phyloP scores from a whole-genome alignment of 2,797 vertebrate species.

The Adrianichthys oophorus region DNA sequence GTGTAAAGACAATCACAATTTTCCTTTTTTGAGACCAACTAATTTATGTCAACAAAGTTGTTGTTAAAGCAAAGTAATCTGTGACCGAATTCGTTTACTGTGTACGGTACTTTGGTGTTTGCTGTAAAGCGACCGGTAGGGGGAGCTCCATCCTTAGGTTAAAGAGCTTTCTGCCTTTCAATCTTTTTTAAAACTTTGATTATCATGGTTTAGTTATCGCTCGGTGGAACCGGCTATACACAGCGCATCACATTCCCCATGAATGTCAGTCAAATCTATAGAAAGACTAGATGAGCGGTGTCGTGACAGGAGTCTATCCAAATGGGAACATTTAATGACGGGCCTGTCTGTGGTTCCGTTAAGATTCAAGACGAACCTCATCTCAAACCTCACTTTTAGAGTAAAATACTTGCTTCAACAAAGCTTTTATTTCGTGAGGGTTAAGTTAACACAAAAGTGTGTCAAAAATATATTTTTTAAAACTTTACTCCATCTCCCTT shows the following conservation, averaged over 20 bases:
- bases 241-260: neutral
- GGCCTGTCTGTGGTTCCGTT: neutral
- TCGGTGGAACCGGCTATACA: neutral
- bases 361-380: conserved; percentile 11
- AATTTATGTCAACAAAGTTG: too few species aligned
- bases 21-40: too few species aligned
- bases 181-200: neutral
- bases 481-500: neutral
- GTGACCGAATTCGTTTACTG: neutral
- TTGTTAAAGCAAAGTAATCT: neutral
- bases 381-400: neutral
- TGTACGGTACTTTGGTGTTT: neutral
- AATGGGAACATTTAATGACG: neutral
- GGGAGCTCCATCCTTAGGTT: conserved; percentile 34
- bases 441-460: too few species aligned
- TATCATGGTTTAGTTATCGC: neutral
- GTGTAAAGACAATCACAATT: too few species aligned
- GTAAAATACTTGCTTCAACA: too few species aligned
- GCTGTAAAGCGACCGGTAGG: conserved; percentile 24
- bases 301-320: neutral
- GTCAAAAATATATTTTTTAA: too few species aligned
- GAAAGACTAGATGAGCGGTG: neutral
- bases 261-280: neutral
- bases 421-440: too few species aligned
- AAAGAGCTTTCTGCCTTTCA: neutral